Evolutionary conservation across 92 coral and sea anemone genomes (phyloP).

Genomic region (Montipora capitata): DNA sequence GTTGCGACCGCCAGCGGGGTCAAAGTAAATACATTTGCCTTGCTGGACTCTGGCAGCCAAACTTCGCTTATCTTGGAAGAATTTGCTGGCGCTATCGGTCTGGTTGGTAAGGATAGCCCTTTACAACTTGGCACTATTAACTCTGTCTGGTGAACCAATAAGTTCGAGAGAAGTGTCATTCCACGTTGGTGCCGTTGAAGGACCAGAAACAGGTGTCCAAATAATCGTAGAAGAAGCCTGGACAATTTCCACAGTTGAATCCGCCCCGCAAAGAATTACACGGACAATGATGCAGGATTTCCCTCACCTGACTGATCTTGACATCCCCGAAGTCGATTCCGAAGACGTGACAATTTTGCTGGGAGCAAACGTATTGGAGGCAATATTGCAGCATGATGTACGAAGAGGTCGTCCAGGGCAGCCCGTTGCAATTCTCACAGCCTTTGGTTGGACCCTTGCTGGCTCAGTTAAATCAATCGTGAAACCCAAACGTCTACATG

Average conservation of each 20-base stretch:
- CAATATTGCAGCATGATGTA: constrained; percentile 65
- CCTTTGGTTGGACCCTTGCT: constrained; percentile 81
- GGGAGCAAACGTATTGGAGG: constrained; percentile 65
- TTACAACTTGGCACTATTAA: too few species aligned
- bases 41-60: too few species aligned
- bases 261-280: constrained; percentile 52
- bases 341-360: constrained; percentile 55
- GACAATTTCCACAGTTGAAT: constrained; percentile 60
- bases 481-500: constrained; percentile 36
- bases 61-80: too few species aligned
- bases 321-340: constrained; percentile 63
- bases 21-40: too few species aligned
- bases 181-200: constrained; percentile 29
- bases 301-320: constrained; percentile 51
- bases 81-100: too few species aligned
- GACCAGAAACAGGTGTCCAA: constrained; percentile 13
- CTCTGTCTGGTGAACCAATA: constrained; percentile 30
- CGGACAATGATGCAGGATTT: constrained; percentile 32
- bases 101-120: too few species aligned
- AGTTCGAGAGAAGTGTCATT: constrained; percentile 59
- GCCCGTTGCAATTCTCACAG: constrained; percentile 34
- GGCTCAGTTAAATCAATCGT: constrained; percentile 60
- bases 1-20: too few species aligned
- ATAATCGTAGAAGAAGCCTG: constrained; percentile 65
- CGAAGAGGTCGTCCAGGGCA: constrained; percentile 55